These are phyloP conservation scores for Meda fulgida DNA, from an alignment of 2,797 vertebrate species.

Conservation along the genomic window DNA sequence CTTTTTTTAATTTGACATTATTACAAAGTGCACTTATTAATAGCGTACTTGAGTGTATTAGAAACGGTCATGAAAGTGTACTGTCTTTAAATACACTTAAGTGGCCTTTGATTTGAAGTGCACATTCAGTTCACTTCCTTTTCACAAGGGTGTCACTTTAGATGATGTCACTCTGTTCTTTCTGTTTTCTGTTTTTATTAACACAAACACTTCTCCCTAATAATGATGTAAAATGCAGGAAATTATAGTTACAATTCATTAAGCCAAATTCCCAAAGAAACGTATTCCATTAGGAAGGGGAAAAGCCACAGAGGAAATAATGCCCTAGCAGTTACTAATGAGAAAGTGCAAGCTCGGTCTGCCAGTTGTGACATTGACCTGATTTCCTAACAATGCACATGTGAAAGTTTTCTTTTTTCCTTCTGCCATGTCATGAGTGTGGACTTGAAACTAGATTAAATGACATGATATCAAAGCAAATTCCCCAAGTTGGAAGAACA, in stretches of 20 bases:
- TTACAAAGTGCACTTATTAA: background rate
- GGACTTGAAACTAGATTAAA: background rate
- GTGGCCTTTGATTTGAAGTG: background rate
- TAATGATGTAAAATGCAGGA: conserved; percentile 1
- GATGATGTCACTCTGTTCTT: conserved; percentile 33
- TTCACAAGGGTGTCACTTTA: background rate
- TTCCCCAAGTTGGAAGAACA: background rate
- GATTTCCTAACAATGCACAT: background rate
- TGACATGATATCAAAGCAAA: background rate
- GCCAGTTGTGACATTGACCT: conserved; percentile 25
- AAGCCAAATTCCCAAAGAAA: conserved; percentile 22
- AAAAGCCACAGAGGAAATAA: background rate
- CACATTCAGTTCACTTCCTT: background rate
- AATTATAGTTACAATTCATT: background rate
- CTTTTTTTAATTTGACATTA: background rate
- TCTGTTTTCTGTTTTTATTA: background rate
- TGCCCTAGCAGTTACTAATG: background rate
- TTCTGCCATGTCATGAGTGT: background rate
- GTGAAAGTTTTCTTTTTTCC: background rate
- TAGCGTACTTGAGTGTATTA: no score
- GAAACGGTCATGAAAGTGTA: no score
- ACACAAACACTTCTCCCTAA: conserved; percentile 13
- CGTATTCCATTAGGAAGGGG: background rate
- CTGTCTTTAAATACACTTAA: background rate
- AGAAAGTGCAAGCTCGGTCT: conserved; percentile 25